Conservation (phyloP, 2,797 vertebrate species). For the Atherinosoma microstoma region DNA sequence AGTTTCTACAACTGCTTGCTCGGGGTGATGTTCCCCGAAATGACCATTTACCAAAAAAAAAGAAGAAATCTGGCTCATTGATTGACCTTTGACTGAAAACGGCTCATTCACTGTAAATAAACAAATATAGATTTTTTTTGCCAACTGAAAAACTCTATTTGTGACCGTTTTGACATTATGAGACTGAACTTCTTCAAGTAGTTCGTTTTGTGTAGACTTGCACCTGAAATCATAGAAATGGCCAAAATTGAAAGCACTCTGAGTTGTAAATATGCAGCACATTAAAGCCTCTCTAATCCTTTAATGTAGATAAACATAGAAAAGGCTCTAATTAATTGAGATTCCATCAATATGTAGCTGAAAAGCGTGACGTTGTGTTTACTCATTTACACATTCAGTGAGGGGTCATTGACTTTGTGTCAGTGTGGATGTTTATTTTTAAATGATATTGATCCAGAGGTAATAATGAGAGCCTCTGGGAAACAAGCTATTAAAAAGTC, state of each 20-base stretch:
- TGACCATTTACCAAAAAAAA: no score
- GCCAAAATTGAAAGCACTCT: neutral
- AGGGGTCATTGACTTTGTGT: conserved; percentile 69
- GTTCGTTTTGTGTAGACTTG: neutral
- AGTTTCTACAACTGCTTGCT: no score
- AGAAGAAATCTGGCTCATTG: no score
- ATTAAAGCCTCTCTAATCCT: conserved; percentile 14
- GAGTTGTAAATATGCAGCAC: neutral
- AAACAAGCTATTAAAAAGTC: conserved; percentile 62
- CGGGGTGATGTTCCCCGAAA: no score
- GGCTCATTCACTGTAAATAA: no score
- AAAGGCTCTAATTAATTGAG: conserved; percentile 66
- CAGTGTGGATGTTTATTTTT: conserved; percentile 70
- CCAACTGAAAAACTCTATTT: neutral
- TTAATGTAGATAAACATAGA: conserved; percentile 37
- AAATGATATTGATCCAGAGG: conserved; percentile 72
- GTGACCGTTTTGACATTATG: neutral
- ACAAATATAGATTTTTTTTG: neutral
- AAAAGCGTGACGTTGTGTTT: conserved; percentile 51
- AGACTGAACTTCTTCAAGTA: conserved; percentile 1
- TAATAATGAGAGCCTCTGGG: conserved; percentile 64
- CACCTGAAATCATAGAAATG: neutral
- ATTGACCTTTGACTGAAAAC: no score
- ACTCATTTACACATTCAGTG: conserved; percentile 70
- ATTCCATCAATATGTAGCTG: conserved; percentile 58